phyloP scores from a whole-genome alignment of 2,888 invertebrate species.

The Dicranocentrus wangi region DNA sequence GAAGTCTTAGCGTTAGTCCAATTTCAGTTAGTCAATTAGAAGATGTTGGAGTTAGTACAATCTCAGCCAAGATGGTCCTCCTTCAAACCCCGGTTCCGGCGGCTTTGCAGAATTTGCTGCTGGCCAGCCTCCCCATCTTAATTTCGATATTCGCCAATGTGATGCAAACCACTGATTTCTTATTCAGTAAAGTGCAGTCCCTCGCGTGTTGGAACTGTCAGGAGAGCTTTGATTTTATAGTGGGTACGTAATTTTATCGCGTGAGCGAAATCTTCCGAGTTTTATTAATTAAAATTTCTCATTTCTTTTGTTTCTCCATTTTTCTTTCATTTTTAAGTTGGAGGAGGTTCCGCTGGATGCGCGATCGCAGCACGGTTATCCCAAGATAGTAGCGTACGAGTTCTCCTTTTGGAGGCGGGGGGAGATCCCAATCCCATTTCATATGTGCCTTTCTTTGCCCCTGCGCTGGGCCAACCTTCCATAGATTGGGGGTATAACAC shows the following conservation, averaged over 20 bases:
- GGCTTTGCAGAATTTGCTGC: not conserved
- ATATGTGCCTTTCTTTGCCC: not conserved
- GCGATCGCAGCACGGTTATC: conserved; percentile 2
- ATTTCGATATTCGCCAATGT: not conserved
- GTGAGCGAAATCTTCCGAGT: no score
- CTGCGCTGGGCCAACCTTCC: conserved; percentile 13
- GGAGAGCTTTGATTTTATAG: no score
- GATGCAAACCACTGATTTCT: not conserved
- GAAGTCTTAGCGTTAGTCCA: no score
- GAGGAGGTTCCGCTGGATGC: conserved; percentile 20
- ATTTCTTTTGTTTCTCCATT: no score
- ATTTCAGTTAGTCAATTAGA: no score
- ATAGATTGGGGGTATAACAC: conserved; percentile 54
- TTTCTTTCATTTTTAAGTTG: no score
- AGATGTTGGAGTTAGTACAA: no score
- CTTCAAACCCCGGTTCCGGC: not conserved
- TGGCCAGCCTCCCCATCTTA: not conserved
- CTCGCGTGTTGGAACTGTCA: no score
- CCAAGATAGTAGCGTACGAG: not conserved
- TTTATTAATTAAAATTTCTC: no score
- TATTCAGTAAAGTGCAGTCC: not conserved
- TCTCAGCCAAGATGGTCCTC: no score
- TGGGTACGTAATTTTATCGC: no score
- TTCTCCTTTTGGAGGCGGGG: conserved; percentile 59
- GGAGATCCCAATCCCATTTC: conserved; percentile 30